Conservation (phyloP, 2,797 vertebrate genomes). For the Syndactyla subalaris region DNA sequence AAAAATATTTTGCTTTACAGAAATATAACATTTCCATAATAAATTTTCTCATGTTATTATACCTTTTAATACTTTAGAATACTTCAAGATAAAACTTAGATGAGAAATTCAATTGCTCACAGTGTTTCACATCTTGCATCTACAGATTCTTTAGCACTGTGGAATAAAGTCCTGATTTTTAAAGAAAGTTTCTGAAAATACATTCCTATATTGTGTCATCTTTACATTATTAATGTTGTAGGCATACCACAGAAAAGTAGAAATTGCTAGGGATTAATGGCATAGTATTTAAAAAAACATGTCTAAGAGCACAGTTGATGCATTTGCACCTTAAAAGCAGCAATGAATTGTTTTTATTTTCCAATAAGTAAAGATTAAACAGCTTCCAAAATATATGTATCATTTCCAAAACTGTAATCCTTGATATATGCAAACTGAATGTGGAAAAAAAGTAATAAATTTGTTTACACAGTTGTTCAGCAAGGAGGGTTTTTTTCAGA, state of each 20-base stretch:
- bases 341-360: not conserved
- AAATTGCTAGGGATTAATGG: not conserved
- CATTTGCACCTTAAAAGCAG: not conserved
- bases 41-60: not conserved
- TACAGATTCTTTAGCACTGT: not conserved
- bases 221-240: not conserved
- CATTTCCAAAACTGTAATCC: not conserved
- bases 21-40: not conserved
- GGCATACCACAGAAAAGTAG: not conserved
- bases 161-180: not conserved
- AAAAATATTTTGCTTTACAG: not conserved
- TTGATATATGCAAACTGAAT: not conserved
- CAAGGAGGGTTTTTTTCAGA: not conserved
- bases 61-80: not conserved
- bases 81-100: not conserved
- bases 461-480: not conserved
- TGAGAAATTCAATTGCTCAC: not conserved
- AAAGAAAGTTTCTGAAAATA: not conserved
- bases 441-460: not conserved
- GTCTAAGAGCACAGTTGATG: not conserved
- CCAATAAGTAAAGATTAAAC: not conserved
- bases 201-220: not conserved
- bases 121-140: not conserved
- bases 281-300: not conserved
- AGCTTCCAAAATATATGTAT: not conserved